phyloP scores from a whole-genome alignment of 1,140 invertebrate species.

The Drosophila kurseongensis region DNA sequence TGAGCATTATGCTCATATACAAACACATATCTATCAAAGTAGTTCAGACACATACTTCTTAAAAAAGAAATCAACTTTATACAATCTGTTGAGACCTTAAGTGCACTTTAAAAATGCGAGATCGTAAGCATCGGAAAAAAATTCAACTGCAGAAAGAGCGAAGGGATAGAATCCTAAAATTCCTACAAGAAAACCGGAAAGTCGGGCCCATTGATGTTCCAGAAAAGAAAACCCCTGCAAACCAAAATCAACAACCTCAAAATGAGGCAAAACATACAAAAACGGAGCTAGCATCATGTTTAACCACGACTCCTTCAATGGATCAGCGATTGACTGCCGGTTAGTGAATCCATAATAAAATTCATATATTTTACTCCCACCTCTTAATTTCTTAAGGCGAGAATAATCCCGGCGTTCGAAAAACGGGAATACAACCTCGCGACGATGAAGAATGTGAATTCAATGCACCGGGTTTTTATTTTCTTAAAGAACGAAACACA shows the following conservation, averaged over 20 bases:
- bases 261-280: background rate
- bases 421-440: slow-evolving; percentile 40
- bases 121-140: background rate
- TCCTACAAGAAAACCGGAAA: slow-evolving; percentile 11
- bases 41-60: slow-evolving; percentile 2
- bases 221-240: background rate
- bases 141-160: slow-evolving; percentile 2
- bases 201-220: background rate
- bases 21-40: slow-evolving; percentile 79
- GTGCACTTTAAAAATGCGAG: background rate
- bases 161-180: slow-evolving; percentile 19
- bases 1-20: too few species aligned
- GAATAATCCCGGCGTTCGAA: slow-evolving; percentile 10
- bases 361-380: background rate
- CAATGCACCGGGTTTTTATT: slow-evolving; percentile 50
- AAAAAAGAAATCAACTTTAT: background rate
- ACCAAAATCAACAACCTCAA: background rate
- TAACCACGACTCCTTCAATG: background rate
- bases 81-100: background rate
- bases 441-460: slow-evolving; percentile 64
- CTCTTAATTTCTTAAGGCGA: background rate
- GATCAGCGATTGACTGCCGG: slow-evolving; percentile 4
- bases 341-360: background rate
- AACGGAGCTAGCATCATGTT: slow-evolving; percentile 5
- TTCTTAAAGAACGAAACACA: slow-evolving; percentile 29